Percentiles rank a stretch among this genome's conserved stretches.
These are phyloP conservation scores for Baccha elongata DNA, from an alignment of 2,888 invertebrate genomes.

Conservation along the genomic window DNA sequence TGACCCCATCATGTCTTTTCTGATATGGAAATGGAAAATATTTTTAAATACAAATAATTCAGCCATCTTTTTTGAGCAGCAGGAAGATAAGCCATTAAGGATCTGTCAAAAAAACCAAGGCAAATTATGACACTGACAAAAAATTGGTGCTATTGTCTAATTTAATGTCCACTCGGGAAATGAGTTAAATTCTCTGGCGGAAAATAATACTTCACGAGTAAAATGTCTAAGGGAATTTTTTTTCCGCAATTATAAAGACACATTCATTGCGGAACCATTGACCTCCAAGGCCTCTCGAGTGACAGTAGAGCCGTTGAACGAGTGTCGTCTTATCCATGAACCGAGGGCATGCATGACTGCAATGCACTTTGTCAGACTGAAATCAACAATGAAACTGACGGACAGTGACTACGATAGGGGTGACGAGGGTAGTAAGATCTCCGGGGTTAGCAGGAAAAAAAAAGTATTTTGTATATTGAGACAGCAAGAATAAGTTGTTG, in stretches of 20 bases:
- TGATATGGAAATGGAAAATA: constrained; percentile 11
- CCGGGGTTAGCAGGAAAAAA: background rate
- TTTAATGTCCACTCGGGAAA: constrained; percentile 27
- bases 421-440: too few species aligned
- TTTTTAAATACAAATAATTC: constrained; percentile 8
- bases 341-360: constrained; percentile 61
- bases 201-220: constrained; percentile 15
- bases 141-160: constrained; percentile 15
- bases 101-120: background rate
- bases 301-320: constrained; percentile 48
- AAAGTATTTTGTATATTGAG: constrained; percentile 16
- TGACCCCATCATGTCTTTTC: constrained; percentile 28
- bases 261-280: constrained; percentile 49
- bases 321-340: constrained; percentile 54
- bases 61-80: background rate
- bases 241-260: constrained; percentile 41
- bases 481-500: constrained; percentile 30
- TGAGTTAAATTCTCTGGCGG: background rate
- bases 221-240: constrained; percentile 37
- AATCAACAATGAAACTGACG: constrained; percentile 23
- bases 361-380: constrained; percentile 21
- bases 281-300: constrained; percentile 48
- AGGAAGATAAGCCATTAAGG: constrained; percentile 37
- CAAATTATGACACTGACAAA: constrained; percentile 42
- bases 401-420: background rate